phyloP scores from a whole-genome alignment of 2,888 invertebrate genomes.

The Stenotaenia linearis region DNA sequence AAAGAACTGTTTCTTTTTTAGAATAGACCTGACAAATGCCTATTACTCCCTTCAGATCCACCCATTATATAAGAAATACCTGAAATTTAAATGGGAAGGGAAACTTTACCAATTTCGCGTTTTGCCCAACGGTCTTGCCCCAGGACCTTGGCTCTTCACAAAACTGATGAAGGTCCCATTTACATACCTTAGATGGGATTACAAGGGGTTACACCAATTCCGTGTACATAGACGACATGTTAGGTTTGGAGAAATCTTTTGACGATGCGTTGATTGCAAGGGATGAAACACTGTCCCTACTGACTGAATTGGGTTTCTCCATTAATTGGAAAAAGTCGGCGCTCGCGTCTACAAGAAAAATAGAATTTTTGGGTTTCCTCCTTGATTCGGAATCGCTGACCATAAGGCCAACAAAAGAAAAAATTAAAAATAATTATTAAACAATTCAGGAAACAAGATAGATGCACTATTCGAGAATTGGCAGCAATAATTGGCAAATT shows the following conservation, averaged over 20 bases:
- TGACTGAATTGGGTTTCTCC: too few relatives aligned
- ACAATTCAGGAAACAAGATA: too few relatives aligned
- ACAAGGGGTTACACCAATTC: background rate
- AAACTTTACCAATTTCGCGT: background rate
- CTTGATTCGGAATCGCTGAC: too few relatives aligned
- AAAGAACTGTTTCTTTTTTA: background rate
- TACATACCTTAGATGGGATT: background rate
- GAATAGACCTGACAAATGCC: background rate
- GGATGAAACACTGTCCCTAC: too few relatives aligned
- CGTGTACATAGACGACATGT: background rate
- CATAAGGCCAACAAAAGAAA: too few relatives aligned
- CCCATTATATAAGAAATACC: background rate
- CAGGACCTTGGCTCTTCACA: background rate
- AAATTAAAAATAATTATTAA: too few relatives aligned
- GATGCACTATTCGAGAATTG: too few relatives aligned
- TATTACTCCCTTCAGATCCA: background rate
- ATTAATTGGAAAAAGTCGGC: too few relatives aligned
- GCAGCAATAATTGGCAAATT: too few relatives aligned
- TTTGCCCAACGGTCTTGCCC: background rate
- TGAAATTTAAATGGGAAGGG: background rate
- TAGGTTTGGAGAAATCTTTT: background rate
- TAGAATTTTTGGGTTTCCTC: too few relatives aligned
- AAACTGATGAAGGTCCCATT: background rate
- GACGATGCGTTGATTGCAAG: too few relatives aligned
- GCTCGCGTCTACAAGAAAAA: too few relatives aligned